These are phyloP conservation scores for Sporophila hypoxantha DNA, from an alignment of 2,113 vertebrate genomes.

Conservation along the genomic window DNA sequence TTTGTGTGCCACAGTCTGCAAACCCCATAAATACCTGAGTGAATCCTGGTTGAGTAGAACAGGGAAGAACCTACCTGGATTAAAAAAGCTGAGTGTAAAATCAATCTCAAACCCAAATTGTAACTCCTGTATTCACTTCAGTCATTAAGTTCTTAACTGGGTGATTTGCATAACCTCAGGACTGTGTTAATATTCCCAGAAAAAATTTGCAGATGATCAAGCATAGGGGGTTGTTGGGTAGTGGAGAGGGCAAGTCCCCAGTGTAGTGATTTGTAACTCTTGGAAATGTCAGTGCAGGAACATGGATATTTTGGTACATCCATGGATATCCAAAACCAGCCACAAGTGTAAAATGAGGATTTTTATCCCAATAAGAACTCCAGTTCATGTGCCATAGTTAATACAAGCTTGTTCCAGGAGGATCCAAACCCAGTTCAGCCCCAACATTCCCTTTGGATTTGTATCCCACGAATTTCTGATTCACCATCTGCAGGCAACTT, in stretches of 20 bases:
- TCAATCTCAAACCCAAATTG: not conserved
- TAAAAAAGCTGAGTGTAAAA: not conserved
- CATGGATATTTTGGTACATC: not conserved
- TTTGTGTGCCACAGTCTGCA: not conserved
- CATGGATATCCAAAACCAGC: not conserved
- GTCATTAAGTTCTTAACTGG: not conserved
- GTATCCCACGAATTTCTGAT: not conserved
- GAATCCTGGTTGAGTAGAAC: not conserved
- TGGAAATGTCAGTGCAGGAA: not conserved
- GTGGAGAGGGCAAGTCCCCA: not conserved
- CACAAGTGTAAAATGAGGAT: not conserved
- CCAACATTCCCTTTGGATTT: not conserved
- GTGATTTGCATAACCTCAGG: not conserved
- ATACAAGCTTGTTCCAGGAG: not conserved
- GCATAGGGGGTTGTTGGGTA: not conserved
- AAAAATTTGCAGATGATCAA: not conserved
- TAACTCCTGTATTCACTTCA: not conserved
- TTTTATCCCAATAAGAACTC: not conserved
- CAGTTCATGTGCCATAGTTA: not conserved
- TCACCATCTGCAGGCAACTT: not conserved
- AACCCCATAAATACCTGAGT: not conserved
- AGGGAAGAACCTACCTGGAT: not conserved
- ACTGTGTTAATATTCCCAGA: not conserved
- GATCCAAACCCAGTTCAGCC: not conserved
- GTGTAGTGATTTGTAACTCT: not conserved